Conservation (phyloP, 2,797 vertebrate species). For the Channallabes apus region DNA sequence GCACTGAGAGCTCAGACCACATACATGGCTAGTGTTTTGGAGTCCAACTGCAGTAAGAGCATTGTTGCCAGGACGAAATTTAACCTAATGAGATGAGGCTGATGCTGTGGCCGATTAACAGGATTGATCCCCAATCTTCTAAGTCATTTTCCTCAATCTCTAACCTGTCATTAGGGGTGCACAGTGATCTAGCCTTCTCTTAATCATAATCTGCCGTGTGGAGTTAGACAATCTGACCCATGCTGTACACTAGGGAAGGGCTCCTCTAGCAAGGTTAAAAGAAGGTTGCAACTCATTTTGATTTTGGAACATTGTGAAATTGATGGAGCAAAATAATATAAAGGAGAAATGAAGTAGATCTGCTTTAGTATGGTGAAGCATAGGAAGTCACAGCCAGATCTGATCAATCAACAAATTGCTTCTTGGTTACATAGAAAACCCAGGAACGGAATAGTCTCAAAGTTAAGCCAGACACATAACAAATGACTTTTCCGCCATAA, state of each 20-base stretch:
- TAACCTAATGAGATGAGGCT: slow-evolving; percentile 31
- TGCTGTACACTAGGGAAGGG: slow-evolving; percentile 2
- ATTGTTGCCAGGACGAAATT: slow-evolving; percentile 18
- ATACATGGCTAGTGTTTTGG: slow-evolving; percentile 18
- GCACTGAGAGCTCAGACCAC: slow-evolving; percentile 38
- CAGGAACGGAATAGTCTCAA: neutral
- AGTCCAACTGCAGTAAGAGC: slow-evolving; percentile 21
- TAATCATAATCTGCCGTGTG: slow-evolving; percentile 24
- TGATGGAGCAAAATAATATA: neutral
- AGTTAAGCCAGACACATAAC: neutral
- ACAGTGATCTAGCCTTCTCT: slow-evolving; percentile 11
- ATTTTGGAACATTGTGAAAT: neutral
- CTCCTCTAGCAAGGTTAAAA: slow-evolving; percentile 14
- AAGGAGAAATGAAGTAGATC: neutral
- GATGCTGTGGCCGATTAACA: slow-evolving; percentile 36
- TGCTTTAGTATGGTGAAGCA: slow-evolving; percentile 2
- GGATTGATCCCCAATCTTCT: slow-evolving; percentile 22
- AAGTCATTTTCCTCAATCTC: slow-evolving; percentile 21
- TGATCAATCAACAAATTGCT: neutral
- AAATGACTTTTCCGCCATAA: neutral
- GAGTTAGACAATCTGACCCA: slow-evolving; percentile 10
- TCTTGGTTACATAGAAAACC: neutral
- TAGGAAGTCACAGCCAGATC: neutral
- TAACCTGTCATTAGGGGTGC: slow-evolving; percentile 18
- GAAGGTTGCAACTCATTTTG: slow-evolving; percentile 19